A percentile compares a stretch with the other conserved stretches of the same genome.
phyloP scores from a whole-genome alignment of 2,888 invertebrate species.

The Syrphus vitripennis region DNA sequence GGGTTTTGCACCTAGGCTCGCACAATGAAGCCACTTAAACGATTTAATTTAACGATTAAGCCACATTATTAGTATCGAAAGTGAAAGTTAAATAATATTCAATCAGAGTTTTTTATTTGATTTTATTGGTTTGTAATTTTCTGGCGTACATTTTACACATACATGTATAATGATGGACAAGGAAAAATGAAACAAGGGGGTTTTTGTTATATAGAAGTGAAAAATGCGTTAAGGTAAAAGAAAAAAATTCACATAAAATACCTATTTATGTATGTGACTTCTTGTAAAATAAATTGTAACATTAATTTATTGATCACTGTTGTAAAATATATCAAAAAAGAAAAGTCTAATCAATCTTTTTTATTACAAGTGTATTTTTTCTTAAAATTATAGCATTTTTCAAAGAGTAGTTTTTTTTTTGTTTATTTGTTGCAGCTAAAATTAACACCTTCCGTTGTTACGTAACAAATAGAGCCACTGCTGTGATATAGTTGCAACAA shows the following conservation, averaged over 20 bases:
- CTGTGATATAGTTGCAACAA: slow-evolving; percentile 39
- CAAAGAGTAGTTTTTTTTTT: background rate
- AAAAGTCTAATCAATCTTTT: slow-evolving; percentile 44
- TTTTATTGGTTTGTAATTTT: slow-evolving; percentile 28
- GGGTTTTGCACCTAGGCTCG: slow-evolving; percentile 40
- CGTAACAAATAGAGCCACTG: slow-evolving; percentile 7
- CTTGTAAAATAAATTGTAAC: slow-evolving; percentile 30
- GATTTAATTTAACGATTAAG: slow-evolving; percentile 53
- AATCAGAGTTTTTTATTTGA: slow-evolving; percentile 23
- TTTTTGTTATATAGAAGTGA: background rate
- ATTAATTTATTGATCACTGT: slow-evolving; percentile 12
- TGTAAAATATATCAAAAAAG: slow-evolving; percentile 7
- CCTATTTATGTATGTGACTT: slow-evolving; percentile 19
- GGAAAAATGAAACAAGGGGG: background rate
- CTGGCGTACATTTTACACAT: background rate
- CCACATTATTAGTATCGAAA: slow-evolving; percentile 53
- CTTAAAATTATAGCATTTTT: background rate
- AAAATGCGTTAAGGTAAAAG: slow-evolving; percentile 19
- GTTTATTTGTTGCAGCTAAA: slow-evolving; percentile 13
- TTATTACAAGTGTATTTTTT: background rate
- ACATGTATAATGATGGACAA: background rate
- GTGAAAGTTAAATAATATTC: slow-evolving; percentile 56
- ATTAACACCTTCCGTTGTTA: slow-evolving; percentile 62
- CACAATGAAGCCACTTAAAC: slow-evolving; percentile 52
- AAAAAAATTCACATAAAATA: slow-evolving; percentile 23